Evolutionary conservation across 2,113 vertebrate genomes (phyloP), one percentile per base, ranked within the genome.

Genomic region (Carlito syrichta): DNA sequence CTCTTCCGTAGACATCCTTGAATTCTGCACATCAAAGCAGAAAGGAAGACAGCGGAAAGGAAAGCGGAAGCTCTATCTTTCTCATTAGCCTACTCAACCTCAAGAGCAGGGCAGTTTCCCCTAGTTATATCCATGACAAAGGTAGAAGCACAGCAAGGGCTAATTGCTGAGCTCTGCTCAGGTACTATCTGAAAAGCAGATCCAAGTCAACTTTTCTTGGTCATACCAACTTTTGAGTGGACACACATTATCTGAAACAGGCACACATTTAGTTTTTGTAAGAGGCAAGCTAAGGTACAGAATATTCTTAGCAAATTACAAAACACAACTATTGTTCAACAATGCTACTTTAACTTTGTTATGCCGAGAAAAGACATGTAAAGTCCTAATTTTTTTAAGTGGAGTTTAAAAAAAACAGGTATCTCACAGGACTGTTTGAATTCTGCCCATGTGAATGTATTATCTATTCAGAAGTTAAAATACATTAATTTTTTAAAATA

Each of bases 401-500:
- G 2, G 20, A 62, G 30, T 95, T 48, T 56, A 82, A 86, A 94
- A 74, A 22, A 66, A 54, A 88, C 12, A 82, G 17, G n/a, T 35
- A 84, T n/a, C 32, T 3, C 32, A 82, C 19, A 73, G 25, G 32
- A 43, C 35, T 58, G 35, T 54, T 52, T 77, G 27, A 95, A 83
- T 88, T 74, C 38, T 88, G 0, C 2, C 8, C 13, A 7, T 52
- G 22, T 77, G 20, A 54, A 74, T 60, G 56, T 45, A 93, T 40
- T 87, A 93, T 9, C 62, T 91, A 74, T 19, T 82, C 38, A 82
- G 60, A 94, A 88, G 40, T 48, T 43, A 82, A 78, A 93, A 81
- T 77, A 82, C 48, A 71, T 56, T 66, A 35, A 96, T 93, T 62
- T 68, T 78, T 76, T 60, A 89, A 96, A 88, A 76, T 48, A 48